A percentile compares a stretch with the other conserved stretches of the same genome.
Evolutionary conservation across 2,113 vertebrate species (phyloP).

Genomic region (Saguinus imperator): DNA sequence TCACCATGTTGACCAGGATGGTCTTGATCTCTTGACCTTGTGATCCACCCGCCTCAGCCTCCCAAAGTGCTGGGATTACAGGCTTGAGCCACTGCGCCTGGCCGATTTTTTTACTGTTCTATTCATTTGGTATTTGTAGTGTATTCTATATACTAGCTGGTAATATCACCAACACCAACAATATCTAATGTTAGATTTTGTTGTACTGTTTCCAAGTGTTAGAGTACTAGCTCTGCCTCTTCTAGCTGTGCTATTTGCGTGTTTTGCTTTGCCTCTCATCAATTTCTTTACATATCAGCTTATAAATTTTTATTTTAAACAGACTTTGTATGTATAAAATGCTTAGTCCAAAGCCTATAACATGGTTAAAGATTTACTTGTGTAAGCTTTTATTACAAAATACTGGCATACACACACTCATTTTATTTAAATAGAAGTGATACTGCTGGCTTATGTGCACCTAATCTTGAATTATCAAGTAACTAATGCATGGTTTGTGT

Average conservation of each 20-base stretch:
- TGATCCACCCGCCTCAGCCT: too few relatives aligned
- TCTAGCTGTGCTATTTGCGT: neutral
- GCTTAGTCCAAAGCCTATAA: neutral
- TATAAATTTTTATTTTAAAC: neutral
- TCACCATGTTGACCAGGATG: too few relatives aligned
- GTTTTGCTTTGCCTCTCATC: neutral
- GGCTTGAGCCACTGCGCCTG: too few relatives aligned
- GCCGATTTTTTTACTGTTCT: neutral
- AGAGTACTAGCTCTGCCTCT: too few relatives aligned
- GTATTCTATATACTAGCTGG: accelerated
- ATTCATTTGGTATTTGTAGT: neutral
- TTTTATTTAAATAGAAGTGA: neutral
- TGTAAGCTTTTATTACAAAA: neutral
- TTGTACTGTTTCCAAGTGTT: neutral
- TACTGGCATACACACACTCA: neutral
- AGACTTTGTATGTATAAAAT: neutral
- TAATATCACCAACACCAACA: neutral
- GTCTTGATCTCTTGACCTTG: too few relatives aligned
- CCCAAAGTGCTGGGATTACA: too few relatives aligned
- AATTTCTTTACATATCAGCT: neutral
- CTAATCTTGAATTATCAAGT: neutral
- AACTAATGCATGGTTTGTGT: neutral
- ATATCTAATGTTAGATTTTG: accelerated
- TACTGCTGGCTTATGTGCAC: neutral
- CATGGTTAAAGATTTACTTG: neutral